Evolutionary conservation across 2,888 invertebrate genomes (phyloP).

Genomic region (Cacoxenus indagator): DNA sequence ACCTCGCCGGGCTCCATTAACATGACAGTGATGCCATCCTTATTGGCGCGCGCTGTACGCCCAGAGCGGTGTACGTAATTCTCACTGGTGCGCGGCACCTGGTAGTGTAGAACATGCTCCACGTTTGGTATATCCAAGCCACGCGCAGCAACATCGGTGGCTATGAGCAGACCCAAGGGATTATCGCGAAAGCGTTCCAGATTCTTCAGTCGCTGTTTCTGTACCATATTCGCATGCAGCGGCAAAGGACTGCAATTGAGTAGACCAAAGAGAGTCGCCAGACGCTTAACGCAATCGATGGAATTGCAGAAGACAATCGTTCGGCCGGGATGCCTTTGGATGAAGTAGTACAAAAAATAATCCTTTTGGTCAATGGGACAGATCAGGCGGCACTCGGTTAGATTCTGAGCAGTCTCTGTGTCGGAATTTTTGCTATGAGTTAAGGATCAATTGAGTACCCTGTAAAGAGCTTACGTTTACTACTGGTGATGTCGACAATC

Average conservation of each 20-base stretch:
- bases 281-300: conserved; percentile 91
- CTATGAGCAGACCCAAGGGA: conserved; percentile 82
- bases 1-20: conserved; percentile 92
- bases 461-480: conserved; percentile 73
- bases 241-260: conserved; percentile 82
- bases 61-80: conserved; percentile 98
- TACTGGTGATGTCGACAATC: conserved; percentile 90
- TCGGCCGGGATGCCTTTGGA: conserved; percentile 86
- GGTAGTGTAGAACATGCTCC: conserved; percentile 97
- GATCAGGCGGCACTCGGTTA: conserved; percentile 87
- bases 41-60: conserved; percentile 91
- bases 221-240: conserved; percentile 92
- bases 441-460: not conserved
- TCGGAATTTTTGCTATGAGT: not conserved
- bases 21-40: conserved; percentile 91
- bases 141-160: conserved; percentile 97
- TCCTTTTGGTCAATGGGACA: conserved; percentile 89
- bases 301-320: conserved; percentile 95
- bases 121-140: conserved; percentile 95
- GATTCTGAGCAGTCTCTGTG: conserved; percentile 82
- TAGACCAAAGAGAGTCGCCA: conserved; percentile 78
- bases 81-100: conserved; percentile 95
- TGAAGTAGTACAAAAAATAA: conserved; percentile 91
- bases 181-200: conserved; percentile 87
- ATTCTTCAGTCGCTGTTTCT: conserved; percentile 93